Conservation (phyloP, 2,888 invertebrate species). For the Apocheima hispidaria region DNA sequence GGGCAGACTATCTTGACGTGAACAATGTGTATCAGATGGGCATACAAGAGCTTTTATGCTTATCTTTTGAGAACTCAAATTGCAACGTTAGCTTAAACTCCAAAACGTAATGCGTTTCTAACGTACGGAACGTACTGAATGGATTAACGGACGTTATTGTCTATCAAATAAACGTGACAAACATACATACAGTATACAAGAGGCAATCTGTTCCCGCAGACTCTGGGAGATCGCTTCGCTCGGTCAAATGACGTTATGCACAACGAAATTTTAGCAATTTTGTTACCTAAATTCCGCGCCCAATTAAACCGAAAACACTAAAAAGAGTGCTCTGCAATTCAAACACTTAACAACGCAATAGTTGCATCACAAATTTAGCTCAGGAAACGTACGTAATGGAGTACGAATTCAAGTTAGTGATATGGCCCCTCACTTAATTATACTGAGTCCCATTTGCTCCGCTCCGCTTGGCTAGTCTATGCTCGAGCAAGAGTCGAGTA, state of each 20-base stretch:
- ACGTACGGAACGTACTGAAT: not conserved
- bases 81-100: not conserved
- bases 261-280: not conserved
- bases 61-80: not conserved
- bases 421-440: slow-evolving; percentile 62
- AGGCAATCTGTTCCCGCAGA: not conserved
- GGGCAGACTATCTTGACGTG: slow-evolving; percentile 29
- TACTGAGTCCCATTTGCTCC: slow-evolving; percentile 51
- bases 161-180: not conserved
- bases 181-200: too few species aligned
- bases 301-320: slow-evolving; percentile 10
- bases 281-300: not conserved
- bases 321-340: slow-evolving; percentile 10
- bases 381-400: slow-evolving; percentile 31
- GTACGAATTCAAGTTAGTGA: slow-evolving; percentile 59
- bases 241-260: not conserved
- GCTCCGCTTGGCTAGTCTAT: slow-evolving; percentile 55
- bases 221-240: too few species aligned
- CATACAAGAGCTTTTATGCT: not conserved
- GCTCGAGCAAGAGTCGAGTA: slow-evolving; percentile 55
- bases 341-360: slow-evolving; percentile 22
- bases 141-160: slow-evolving; percentile 7
- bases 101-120: too few species aligned
- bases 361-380: slow-evolving; percentile 19
- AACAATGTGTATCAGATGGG: slow-evolving; percentile 13